Evolutionary conservation across 1,140 invertebrate genomes (phyloP).

Genomic region (Zaprionus vittiger): DNA sequence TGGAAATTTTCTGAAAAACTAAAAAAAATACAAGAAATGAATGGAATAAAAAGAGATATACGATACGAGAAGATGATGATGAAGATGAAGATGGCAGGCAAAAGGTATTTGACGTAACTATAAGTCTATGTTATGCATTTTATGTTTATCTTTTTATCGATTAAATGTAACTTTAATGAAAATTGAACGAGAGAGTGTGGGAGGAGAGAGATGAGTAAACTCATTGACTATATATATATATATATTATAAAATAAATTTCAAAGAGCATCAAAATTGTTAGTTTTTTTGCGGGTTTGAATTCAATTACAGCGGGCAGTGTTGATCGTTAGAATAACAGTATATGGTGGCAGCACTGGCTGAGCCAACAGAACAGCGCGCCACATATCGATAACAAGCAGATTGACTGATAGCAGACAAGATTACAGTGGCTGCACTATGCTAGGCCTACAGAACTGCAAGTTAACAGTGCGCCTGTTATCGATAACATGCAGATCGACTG

Average conservation of each 20-base stretch:
- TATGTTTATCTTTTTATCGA: constrained; percentile 46
- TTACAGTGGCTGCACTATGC: not conserved
- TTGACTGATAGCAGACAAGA: not conserved
- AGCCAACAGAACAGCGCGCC: not conserved
- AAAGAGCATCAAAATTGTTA: constrained; percentile 24
- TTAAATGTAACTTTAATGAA: constrained; percentile 37
- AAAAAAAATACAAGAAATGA: constrained; percentile 14
- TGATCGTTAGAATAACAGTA: not conserved
- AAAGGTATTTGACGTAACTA: constrained; percentile 46
- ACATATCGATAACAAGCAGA: not conserved
- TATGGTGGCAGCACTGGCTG: not conserved
- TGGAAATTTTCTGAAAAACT: not conserved
- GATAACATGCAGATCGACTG: not conserved
- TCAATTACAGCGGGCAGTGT: not conserved
- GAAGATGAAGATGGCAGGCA: constrained; percentile 16
- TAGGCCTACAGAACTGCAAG: not conserved
- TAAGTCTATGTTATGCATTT: constrained; percentile 57
- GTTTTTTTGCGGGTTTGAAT: not conserved
- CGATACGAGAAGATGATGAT: too few relatives aligned
- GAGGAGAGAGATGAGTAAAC: constrained; percentile 34
- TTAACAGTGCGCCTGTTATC: not conserved
- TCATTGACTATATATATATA: constrained; percentile 32
- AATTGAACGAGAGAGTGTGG: constrained; percentile 6
- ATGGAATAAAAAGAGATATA: constrained; percentile 8
- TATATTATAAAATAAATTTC: constrained; percentile 38